Evolutionary conservation across 1,140 invertebrate genomes (phyloP), one percentile per base, ranked within the genome.

Genomic region (Lasioglossum albipes): DNA sequence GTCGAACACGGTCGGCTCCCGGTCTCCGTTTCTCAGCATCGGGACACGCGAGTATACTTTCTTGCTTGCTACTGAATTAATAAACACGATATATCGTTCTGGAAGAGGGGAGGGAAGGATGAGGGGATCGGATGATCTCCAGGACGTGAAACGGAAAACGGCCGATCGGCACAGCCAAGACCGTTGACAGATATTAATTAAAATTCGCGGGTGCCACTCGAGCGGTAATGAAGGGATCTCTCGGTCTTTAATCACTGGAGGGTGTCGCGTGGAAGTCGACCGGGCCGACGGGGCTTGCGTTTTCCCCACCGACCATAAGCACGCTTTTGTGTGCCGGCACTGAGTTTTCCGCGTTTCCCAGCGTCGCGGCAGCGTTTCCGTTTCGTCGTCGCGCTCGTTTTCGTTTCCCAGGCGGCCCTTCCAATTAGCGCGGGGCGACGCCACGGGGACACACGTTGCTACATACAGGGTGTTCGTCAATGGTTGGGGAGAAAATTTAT

Each of bases 141-240:
- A 27, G 27, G 61, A 18, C 18, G 12, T 18, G 73, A 67, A 42
- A 67, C n/a, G 66, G 42, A 42, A 10, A 45, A 67, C 66, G 20
- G 10, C 42, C 36, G 66, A 68, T 68, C 66, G 36, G 42, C 42
- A n/a, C 13, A 27, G 42, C n/a, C 45, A 1, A 3, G 10, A 13
- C 13, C n/a, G 77, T 13, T 68, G 57, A 31, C 45, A 57, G 41
- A 66, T 82, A 82, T 80, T 79, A 85, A 85, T 87, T 87, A 85
- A 85, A 85, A 87, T 79, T 73, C 61, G 49, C 61, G 22, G 7
- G 42, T 20, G 22, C 2, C 76, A 75, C 82, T 81, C 66, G 66
- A 77, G 54, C 41, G 57, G 71, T 82, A 82, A 87, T 81, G 84
- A 87, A 84, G 79, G 81, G 42, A 71, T 57, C 67, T 54, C 61